These are phyloP conservation scores for Melitaea cinxia DNA, from an alignment of 1,140 invertebrate genomes.

Conservation along the genomic window DNA sequence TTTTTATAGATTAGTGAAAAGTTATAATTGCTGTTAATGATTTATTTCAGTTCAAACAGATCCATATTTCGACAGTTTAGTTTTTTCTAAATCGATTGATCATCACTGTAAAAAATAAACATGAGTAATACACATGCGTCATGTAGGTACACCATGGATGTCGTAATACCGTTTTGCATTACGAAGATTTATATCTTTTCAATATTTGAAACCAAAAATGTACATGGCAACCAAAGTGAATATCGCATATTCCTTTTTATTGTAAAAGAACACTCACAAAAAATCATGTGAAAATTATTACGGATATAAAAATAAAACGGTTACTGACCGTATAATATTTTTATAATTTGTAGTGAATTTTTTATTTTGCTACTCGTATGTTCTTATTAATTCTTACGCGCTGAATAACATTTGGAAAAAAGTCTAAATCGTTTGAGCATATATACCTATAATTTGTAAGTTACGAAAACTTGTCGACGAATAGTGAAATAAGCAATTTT, in stretches of 20 bases:
- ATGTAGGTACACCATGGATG: conserved; percentile 1
- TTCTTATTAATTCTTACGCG: not conserved
- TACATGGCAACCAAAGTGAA: not conserved
- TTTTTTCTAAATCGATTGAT: too few species aligned
- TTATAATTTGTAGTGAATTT: not conserved
- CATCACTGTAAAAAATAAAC: conserved; percentile 11
- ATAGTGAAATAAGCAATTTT: not conserved
- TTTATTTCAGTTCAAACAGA: not conserved
- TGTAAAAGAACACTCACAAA: conserved; percentile 1
- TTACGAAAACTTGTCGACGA: not conserved
- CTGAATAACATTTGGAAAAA: not conserved
- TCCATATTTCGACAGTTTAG: not conserved
- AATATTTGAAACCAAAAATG: not conserved
- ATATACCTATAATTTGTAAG: not conserved
- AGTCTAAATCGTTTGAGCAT: not conserved
- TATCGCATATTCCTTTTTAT: not conserved
- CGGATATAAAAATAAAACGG: not conserved
- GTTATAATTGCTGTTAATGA: too few species aligned
- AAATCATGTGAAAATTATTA: not conserved
- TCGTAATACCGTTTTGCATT: not conserved
- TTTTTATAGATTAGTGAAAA: too few species aligned
- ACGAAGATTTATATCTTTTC: not conserved
- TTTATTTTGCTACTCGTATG: not conserved
- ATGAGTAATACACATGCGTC: conserved; percentile 18
- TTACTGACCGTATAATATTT: not conserved